Percentiles rank a stretch among this genome's conserved stretches.
These are phyloP conservation scores for Pseudomyrmex cubaensis DNA, from an alignment of 1,140 invertebrate genomes.

Conservation along the genomic window DNA sequence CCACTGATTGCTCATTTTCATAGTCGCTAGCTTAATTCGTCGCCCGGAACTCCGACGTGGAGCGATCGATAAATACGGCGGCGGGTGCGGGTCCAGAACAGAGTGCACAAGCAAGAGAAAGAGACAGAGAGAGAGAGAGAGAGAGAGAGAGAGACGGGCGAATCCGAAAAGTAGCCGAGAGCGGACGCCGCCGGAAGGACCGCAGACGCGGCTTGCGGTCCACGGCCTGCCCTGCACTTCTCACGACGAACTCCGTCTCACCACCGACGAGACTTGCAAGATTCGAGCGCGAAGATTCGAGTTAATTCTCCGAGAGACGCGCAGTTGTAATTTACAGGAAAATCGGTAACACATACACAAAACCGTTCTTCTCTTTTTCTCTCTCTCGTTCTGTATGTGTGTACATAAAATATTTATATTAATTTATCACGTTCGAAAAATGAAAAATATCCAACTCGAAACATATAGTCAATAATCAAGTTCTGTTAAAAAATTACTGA, in stretches of 20 bases:
- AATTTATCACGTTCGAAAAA: no score
- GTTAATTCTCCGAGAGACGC: constrained; percentile 58
- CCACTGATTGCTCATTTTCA: constrained; percentile 53
- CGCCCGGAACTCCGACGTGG: constrained; percentile 63
- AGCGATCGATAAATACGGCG: constrained; percentile 71
- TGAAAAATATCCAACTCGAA: no score
- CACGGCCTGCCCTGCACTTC: constrained; percentile 71
- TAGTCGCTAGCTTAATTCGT: constrained; percentile 68
- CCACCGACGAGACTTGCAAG: constrained; percentile 29
- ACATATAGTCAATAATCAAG: no score
- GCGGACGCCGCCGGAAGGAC: constrained; percentile 68
- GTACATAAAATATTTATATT: no score
- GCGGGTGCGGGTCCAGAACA: constrained; percentile 31
- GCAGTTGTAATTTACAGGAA: no score
- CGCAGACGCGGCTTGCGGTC: constrained; percentile 78
- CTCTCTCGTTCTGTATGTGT: no score
- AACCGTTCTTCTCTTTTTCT: no score
- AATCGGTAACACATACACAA: no score
- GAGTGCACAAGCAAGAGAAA: neutral
- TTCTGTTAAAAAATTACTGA: no score
- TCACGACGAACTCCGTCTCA: constrained; percentile 55
- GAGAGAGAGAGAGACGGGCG: constrained; percentile 27
- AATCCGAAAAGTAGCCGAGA: constrained; percentile 70
- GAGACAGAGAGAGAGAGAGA: neutral
- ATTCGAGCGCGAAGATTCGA: constrained; percentile 63